Conservation (phyloP, 2,888 invertebrate species). For the Pristionchus maxplancki region DNA sequence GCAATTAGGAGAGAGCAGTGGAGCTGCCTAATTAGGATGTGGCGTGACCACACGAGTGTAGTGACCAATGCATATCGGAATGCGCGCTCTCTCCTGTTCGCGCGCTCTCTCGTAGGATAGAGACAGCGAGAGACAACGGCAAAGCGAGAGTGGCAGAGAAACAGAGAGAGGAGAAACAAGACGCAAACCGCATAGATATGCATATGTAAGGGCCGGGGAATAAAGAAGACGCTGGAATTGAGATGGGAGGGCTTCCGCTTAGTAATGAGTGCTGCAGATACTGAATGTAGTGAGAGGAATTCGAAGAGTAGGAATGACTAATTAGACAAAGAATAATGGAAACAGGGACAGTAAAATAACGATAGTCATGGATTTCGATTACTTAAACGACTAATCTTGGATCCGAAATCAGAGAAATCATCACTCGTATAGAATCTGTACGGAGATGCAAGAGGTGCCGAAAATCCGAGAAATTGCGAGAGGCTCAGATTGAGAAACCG, state of each 20-base stretch:
- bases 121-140: background rate
- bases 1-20: background rate
- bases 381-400: too few species aligned
- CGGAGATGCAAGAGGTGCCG: too few species aligned
- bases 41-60: constrained; percentile 11
- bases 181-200: constrained; percentile 41
- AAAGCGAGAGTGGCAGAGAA: background rate
- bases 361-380: too few species aligned
- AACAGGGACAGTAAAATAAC: too few species aligned
- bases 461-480: background rate
- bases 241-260: background rate
- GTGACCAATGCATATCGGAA: constrained; percentile 33
- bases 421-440: too few species aligned
- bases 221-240: constrained; percentile 24
- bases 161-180: background rate
- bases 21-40: constrained; percentile 40
- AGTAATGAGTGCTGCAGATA: background rate
- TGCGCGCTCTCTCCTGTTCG: background rate
- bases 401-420: too few species aligned
- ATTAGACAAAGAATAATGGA: too few species aligned
- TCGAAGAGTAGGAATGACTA: background rate
- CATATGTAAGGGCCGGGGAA: background rate
- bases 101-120: background rate
- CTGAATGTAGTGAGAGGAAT: background rate
- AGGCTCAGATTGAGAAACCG: background rate